A percentile compares a stretch with the other conserved stretches of the same genome.
These are phyloP conservation scores for Semicossyphus pulcher DNA, from an alignment of 2,113 vertebrate species.

Conservation along the genomic window DNA sequence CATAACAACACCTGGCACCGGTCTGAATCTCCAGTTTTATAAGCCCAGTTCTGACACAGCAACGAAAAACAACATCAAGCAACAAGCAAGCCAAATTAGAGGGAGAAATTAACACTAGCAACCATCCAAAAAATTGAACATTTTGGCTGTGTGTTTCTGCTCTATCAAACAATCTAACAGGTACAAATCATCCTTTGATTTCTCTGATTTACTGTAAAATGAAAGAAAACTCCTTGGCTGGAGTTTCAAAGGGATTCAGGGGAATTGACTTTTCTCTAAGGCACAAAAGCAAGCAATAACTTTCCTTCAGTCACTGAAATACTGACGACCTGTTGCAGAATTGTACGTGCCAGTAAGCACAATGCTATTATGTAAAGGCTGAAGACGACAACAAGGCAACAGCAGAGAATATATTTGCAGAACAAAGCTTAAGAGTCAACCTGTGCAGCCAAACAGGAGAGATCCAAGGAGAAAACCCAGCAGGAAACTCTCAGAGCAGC, in stretches of 20 bases:
- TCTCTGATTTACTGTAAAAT: background rate
- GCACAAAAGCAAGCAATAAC: slow-evolving; percentile 25
- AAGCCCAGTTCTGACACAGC: background rate
- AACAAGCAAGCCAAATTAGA: background rate
- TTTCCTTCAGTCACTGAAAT: slow-evolving; percentile 18
- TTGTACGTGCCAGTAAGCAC: background rate
- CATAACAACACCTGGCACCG: background rate
- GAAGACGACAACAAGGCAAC: slow-evolving; percentile 36
- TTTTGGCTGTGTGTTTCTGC: background rate
- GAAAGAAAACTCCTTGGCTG: slow-evolving; percentile 6
- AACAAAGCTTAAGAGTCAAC: slow-evolving; percentile 36
- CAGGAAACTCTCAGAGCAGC: slow-evolving; percentile 39
- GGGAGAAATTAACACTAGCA: slow-evolving; percentile 1
- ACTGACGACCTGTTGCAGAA: slow-evolving; percentile 38
- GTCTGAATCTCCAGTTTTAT: background rate
- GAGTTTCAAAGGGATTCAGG: background rate
- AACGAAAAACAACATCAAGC: slow-evolving; percentile 4
- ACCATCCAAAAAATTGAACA: background rate
- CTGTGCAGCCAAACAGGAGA: slow-evolving; percentile 20
- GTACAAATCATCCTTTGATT: background rate
- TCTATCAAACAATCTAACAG: background rate
- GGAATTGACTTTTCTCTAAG: slow-evolving; percentile 5
- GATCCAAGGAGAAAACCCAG: slow-evolving; percentile 17
- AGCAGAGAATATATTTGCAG: slow-evolving; percentile 30
- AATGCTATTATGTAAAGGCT: slow-evolving; percentile 17